phyloP scores from a whole-genome alignment of 2,113 vertebrate species.

The Rynchops niger region DNA sequence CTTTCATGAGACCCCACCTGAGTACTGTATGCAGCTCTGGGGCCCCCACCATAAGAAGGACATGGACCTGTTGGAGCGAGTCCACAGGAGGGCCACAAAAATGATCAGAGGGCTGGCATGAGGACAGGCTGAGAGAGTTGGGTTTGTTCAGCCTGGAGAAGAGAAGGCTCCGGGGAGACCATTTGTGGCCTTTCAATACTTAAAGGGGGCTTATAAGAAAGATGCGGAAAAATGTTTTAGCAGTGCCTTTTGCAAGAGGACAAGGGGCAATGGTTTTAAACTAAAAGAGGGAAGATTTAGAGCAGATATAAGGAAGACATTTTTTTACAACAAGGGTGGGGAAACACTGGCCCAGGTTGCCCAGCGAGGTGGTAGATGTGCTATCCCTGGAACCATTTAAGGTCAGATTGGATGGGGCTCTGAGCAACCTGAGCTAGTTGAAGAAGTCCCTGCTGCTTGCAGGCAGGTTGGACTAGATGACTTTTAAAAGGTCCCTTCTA shows the following conservation, averaged over 20 bases:
- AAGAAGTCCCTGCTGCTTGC: neutral
- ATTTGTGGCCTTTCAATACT: neutral
- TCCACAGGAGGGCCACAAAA: neutral
- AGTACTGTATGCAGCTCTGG: neutral
- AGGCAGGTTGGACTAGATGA: neutral
- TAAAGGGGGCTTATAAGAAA: neutral
- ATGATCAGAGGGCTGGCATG: neutral
- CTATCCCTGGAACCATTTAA: neutral
- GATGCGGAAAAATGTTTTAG: neutral
- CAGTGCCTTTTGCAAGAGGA: neutral
- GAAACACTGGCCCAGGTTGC: neutral
- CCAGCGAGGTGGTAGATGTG: neutral
- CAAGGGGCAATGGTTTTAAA: neutral
- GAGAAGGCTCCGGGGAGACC: neutral
- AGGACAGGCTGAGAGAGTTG: neutral
- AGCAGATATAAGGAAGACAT: neutral
- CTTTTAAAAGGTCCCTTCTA: neutral
- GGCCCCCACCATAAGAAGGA: neutral
- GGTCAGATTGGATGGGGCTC: neutral
- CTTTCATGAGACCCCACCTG: neutral
- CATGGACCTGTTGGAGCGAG: neutral
- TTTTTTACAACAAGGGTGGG: neutral
- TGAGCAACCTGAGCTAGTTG: neutral
- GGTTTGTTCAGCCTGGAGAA: neutral
- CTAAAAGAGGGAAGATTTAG: neutral